Evolutionary conservation across 2,797 vertebrate species (phyloP).

Genomic region (Carapus acus): DNA sequence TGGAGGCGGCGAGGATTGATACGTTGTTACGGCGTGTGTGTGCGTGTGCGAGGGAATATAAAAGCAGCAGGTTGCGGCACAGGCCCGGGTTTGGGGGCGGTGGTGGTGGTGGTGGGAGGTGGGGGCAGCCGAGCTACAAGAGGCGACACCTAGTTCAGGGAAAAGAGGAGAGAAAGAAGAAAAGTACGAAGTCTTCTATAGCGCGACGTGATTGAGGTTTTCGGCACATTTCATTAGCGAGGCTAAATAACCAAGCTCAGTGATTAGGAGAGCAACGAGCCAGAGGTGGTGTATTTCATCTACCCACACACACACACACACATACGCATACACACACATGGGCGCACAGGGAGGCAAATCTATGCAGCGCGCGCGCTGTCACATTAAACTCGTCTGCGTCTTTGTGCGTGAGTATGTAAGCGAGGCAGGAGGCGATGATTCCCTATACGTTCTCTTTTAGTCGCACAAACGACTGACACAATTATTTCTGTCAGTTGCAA

Average conservation of each 20-base stretch:
- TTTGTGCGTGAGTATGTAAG: not conserved
- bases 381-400: conserved; percentile 12
- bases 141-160: conserved; percentile 20
- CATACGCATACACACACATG: conserved; percentile 28
- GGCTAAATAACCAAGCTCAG: conserved; percentile 39
- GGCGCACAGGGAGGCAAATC: conserved; percentile 38
- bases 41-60: conserved; percentile 10
- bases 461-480: too few species aligned
- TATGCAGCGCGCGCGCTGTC: conserved; percentile 20
- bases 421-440: not conserved
- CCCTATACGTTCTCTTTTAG: not conserved
- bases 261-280: conserved; percentile 50
- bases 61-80: not conserved
- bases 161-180: not conserved
- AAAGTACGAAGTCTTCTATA: conserved; percentile 19
- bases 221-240: conserved; percentile 35
- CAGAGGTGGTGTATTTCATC: conserved; percentile 45
- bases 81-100: not conserved
- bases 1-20: conserved; percentile 24
- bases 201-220: conserved; percentile 38
- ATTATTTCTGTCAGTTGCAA: too few species aligned
- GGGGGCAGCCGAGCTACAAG: not conserved
- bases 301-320: conserved; percentile 31
- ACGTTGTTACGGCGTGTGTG: conserved; percentile 34
- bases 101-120: too few species aligned